These are phyloP conservation scores for Ambastaia sidthimunki DNA, from an alignment of 2,797 vertebrate genomes.

Conservation along the genomic window DNA sequence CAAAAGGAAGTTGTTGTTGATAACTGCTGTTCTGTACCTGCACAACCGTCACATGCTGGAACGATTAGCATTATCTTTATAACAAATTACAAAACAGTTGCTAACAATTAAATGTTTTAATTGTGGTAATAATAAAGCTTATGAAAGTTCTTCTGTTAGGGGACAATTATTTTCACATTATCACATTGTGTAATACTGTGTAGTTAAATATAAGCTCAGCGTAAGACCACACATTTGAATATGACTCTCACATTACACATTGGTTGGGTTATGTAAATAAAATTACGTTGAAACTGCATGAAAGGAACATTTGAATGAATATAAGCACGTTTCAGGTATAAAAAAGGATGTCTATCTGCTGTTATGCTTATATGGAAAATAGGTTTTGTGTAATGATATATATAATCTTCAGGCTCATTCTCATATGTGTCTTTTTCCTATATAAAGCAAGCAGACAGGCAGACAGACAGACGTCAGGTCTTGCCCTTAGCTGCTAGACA, in stretches of 20 bases:
- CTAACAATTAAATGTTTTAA: background rate
- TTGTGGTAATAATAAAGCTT: background rate
- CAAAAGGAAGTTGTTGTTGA: background rate
- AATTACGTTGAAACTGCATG: background rate
- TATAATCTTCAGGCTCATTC: background rate
- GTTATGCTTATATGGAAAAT: background rate
- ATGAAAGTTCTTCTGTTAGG: background rate
- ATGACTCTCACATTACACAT: background rate
- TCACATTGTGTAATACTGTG: background rate
- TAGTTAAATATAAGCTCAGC: background rate
- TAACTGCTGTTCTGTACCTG: background rate
- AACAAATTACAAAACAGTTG: background rate
- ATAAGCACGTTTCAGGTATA: background rate
- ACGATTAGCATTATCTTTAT: background rate
- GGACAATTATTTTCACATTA: background rate
- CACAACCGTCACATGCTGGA: background rate
- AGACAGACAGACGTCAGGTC: slow-evolving; percentile 16
- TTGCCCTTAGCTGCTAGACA: slow-evolving; percentile 23
- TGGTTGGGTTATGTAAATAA: slow-evolving; percentile 19
- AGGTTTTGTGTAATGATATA: background rate
- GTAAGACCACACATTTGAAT: slow-evolving; percentile 19
- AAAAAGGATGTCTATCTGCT: background rate
- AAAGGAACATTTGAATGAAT: background rate
- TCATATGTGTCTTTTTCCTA: background rate
- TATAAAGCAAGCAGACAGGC: slow-evolving; percentile 35